Evolutionary conservation across 2,797 vertebrate species (phyloP).

Genomic region (Diceros bicornis): DNA sequence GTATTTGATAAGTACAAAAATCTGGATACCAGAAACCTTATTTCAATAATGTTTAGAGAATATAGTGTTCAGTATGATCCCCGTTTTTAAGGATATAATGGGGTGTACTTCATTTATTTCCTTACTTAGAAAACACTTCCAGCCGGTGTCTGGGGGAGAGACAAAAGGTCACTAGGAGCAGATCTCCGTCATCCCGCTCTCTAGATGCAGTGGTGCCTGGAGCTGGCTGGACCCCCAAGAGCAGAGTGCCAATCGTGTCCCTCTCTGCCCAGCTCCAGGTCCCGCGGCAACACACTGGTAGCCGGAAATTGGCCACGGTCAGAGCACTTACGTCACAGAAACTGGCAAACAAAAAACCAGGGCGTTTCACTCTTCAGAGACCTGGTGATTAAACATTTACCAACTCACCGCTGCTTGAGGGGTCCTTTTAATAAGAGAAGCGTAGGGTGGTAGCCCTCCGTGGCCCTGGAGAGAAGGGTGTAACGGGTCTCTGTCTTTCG

Average conservation of each 20-base stretch:
- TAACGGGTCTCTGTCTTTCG: not conserved
- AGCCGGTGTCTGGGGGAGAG: not conserved
- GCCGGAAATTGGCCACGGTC: not conserved
- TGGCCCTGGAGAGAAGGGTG: not conserved
- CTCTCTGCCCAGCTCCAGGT: not conserved
- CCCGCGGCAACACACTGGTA: too few species aligned
- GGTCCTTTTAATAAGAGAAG: not conserved
- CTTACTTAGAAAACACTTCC: slow-evolving; percentile 35
- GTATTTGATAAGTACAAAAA: not conserved
- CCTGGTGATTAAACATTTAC: not conserved
- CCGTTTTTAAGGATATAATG: not conserved
- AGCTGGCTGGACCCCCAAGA: not conserved
- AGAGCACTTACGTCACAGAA: not conserved
- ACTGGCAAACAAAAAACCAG: not conserved
- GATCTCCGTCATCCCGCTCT: not conserved
- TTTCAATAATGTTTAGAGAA: not conserved
- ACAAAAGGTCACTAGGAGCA: not conserved
- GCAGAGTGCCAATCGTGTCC: accelerated
- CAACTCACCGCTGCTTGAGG: not conserved
- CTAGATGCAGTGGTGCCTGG: not conserved
- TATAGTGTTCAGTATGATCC: not conserved
- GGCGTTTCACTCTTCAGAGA: not conserved
- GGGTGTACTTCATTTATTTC: not conserved
- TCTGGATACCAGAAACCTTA: not conserved
- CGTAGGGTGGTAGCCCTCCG: not conserved